Evolutionary conservation across 2,797 vertebrate genomes (phyloP).

Genomic region (Tinamus major): DNA sequence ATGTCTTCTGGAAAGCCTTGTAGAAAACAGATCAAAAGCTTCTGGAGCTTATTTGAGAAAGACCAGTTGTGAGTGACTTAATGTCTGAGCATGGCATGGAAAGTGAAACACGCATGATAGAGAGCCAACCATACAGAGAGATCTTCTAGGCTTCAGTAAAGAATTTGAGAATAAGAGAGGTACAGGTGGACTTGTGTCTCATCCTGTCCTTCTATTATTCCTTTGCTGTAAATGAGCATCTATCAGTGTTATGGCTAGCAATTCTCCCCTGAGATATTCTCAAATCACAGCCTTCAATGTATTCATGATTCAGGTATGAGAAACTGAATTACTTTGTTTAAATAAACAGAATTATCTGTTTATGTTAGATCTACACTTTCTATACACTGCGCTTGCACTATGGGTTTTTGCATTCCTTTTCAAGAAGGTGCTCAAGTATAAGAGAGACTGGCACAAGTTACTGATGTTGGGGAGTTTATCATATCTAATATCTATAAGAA

Average conservation of each 20-base stretch:
- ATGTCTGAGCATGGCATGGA: slow-evolving; percentile 21
- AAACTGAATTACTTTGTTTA: not conserved
- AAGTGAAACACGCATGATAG: slow-evolving; percentile 42
- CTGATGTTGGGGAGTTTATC: not conserved
- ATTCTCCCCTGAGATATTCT: not conserved
- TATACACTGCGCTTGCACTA: not conserved
- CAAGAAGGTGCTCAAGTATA: not conserved
- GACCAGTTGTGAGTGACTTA: slow-evolving; percentile 69
- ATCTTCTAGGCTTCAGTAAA: slow-evolving; percentile 21
- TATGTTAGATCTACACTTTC: not conserved
- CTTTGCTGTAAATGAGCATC: not conserved
- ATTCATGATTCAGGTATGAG: not conserved
- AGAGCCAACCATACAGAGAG: not conserved
- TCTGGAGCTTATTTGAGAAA: slow-evolving; percentile 64
- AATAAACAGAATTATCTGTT: not conserved
- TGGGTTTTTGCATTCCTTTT: not conserved
- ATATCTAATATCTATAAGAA: not conserved
- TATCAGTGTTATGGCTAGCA: not conserved
- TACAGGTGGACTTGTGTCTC: slow-evolving; percentile 32
- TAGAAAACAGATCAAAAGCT: slow-evolving; percentile 64
- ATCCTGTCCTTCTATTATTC: slow-evolving; percentile 14
- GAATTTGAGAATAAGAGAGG: slow-evolving; percentile 30
- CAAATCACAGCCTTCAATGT: not conserved
- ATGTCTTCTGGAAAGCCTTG: slow-evolving; percentile 41
- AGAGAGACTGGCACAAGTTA: not conserved